Evolutionary conservation across 1,140 invertebrate genomes (phyloP), one percentile per base, ranked within the genome.

Genomic region (Meloidogyne exigua): DNA sequence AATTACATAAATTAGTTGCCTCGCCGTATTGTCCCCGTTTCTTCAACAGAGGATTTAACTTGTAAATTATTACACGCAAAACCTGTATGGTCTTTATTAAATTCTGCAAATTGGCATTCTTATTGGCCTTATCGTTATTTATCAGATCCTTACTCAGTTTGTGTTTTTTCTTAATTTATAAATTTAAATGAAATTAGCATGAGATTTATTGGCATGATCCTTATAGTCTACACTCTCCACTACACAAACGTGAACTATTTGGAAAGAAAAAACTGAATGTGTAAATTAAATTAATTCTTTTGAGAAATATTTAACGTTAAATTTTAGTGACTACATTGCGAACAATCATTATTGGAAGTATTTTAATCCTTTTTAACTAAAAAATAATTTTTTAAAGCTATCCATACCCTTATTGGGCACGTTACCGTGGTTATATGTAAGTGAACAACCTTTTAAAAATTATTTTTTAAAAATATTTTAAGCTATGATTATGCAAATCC

Each of bases 41-140:
- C 72, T 23, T 73, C 72, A 10, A 73, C 39, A 23, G 72, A 28
- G 4, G 72, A 73, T 42, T 64, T 73, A 36, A 62, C 72, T 5
- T 64, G 11, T 13, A 62, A 65, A 39, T 39, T 73, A 32, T 5
- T 36, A 4, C 26, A 73, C 0, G 57, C 72, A 21, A 64, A 32
- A 23, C 72, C 72, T 21, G 72, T 73, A 18, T 73, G 72, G 72
- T 73, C 72, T 18, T 57, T 72, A 21, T 65, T 64, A 28, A 64
- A 62, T 62, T 73, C 57, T 65, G 26, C 21, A 62, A 73, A 73
- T 65, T 65, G 57, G 44, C 65, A 73, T 13, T 73, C 72, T 23
- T 73, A 73, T 21, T 73, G 72, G 72, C 72, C 72, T 49, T 73
- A 66, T 65, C 72, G 72, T 28, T 73, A 73, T 65, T 18, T 73